Percentiles rank a stretch among this genome's conserved stretches.
phyloP scores from a whole-genome alignment of 2,797 vertebrate genomes.

The Falco rusticolus region DNA sequence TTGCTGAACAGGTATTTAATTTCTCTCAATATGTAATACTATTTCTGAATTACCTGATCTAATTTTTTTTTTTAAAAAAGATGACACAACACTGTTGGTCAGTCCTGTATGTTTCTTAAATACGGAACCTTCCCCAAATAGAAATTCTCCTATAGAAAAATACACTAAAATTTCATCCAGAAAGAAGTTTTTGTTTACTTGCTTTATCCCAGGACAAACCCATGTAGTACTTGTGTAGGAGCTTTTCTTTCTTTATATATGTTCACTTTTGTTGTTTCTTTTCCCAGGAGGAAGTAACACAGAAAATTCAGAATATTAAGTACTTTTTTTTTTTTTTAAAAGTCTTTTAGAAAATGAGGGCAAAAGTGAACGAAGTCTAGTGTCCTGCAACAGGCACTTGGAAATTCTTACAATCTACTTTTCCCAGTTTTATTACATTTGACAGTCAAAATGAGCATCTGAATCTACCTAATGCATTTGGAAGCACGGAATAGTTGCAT shows the following conservation, averaged over 20 bases:
- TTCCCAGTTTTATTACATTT: not conserved
- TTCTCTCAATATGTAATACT: not conserved
- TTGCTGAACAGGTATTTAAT: not conserved
- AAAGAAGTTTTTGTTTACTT: not conserved
- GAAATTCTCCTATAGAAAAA: not conserved
- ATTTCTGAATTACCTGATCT: not conserved
- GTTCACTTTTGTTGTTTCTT: not conserved
- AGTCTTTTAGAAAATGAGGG: not conserved
- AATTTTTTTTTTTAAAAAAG: not conserved
- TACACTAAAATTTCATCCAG: not conserved
- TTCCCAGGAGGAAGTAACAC: not conserved
- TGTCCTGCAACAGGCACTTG: not conserved
- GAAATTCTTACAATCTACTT: not conserved
- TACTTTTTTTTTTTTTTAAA: not conserved
- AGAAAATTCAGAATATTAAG: not conserved
- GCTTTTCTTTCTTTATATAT: not conserved
- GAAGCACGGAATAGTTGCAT: not conserved
- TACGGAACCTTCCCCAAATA: not conserved
- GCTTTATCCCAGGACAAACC: not conserved
- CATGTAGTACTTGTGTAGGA: not conserved
- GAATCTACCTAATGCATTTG: not conserved
- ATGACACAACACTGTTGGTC: not conserved
- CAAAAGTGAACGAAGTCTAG: not conserved
- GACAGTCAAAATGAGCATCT: not conserved
- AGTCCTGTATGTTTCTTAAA: not conserved